phyloP scores from a whole-genome alignment of 2,797 vertebrate genomes.

The Molossus alvarezi region DNA sequence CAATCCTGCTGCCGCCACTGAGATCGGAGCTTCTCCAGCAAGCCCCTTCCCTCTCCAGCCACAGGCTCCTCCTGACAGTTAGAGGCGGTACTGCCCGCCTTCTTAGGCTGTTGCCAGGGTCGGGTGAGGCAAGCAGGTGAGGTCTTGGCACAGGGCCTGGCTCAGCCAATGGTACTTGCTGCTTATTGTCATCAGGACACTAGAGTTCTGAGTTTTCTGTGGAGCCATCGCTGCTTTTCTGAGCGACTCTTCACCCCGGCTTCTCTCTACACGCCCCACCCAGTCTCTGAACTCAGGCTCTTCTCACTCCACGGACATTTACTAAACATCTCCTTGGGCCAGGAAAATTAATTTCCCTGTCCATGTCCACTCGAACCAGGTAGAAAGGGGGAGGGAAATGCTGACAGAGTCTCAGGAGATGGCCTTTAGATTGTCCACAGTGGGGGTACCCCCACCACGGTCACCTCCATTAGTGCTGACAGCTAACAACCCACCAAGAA shows the following conservation, averaged over 20 bases:
- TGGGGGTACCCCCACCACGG: fast-evolving
- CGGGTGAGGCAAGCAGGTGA: not conserved
- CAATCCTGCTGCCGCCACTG: not conserved
- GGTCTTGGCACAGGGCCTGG: not conserved
- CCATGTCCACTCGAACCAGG: not conserved
- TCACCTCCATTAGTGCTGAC: not conserved
- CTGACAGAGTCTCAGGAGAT: not conserved
- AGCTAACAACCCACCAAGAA: not conserved
- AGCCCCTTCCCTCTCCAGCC: not conserved
- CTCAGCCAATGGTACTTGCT: not conserved
- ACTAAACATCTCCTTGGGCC: not conserved
- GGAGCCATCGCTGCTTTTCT: not conserved
- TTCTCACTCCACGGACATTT: not conserved
- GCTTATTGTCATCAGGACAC: not conserved
- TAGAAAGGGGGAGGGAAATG: not conserved
- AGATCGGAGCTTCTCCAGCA: not conserved
- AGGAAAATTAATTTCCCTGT: not conserved
- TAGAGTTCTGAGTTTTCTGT: not conserved
- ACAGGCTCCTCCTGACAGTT: not conserved
- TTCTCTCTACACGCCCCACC: fast-evolving
- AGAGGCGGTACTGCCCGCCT: not conserved
- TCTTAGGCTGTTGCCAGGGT: not conserved
- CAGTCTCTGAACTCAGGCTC: not conserved
- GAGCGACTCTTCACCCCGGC: fast-evolving
- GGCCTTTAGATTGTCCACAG: not conserved